A percentile compares a stretch with the other conserved stretches of the same genome.
These are phyloP conservation scores for Pomatorhinus ruficollis DNA, from an alignment of 2,113 vertebrate species.

Conservation along the genomic window DNA sequence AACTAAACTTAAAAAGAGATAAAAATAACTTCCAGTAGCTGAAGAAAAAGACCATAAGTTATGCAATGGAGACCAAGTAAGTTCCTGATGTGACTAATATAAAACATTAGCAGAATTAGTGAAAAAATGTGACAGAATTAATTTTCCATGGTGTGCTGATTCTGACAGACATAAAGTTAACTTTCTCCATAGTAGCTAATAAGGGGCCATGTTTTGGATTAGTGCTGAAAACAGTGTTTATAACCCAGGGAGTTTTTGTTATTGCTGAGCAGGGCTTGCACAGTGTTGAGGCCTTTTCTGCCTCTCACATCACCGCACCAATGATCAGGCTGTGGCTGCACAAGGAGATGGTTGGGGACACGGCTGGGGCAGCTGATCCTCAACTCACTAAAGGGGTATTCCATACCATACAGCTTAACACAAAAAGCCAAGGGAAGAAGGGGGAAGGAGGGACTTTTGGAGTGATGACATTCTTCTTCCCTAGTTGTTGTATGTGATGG, in stretches of 20 bases:
- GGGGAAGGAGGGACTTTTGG: not conserved
- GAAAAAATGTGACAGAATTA: not conserved
- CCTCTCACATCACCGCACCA: not conserved
- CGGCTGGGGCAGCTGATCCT: not conserved
- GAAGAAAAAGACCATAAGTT: not conserved
- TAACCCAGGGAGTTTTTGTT: not conserved
- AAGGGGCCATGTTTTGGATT: not conserved
- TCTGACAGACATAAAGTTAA: not conserved
- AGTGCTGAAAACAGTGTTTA: not conserved
- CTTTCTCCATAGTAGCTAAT: not conserved
- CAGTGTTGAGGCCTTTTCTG: rapidly evolving
- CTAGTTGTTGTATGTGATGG: not conserved
- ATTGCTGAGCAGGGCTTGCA: not conserved
- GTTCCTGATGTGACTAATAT: not conserved
- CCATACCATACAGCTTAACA: not conserved
- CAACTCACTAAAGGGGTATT: not conserved
- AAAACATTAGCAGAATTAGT: not conserved
- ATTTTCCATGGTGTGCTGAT: not conserved
- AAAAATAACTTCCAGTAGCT: not conserved
- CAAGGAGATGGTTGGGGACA: not conserved
- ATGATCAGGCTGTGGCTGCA: too few relatives aligned
- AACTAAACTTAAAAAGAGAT: not conserved
- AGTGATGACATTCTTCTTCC: not conserved
- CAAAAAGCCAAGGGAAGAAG: not conserved
- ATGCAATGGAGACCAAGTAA: not conserved